phyloP scores from a whole-genome alignment of 2,888 invertebrate genomes.

The Latrodectus elegans region DNA sequence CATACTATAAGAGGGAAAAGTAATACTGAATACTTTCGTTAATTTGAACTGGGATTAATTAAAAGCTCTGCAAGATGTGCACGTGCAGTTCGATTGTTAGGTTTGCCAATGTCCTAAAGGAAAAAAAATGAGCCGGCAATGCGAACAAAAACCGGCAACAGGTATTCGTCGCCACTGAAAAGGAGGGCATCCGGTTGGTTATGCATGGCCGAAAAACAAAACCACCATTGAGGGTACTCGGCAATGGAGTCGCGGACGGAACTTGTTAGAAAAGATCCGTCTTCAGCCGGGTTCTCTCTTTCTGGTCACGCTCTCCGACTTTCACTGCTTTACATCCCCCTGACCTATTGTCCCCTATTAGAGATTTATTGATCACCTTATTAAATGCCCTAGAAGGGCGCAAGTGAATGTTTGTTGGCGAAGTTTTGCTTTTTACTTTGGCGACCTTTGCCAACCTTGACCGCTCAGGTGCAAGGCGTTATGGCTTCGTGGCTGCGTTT shows the following conservation, averaged over 20 bases:
- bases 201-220: constrained; percentile 34
- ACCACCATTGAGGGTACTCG: not conserved
- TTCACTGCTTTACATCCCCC: not conserved
- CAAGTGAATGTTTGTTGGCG: not conserved
- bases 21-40: too few relatives aligned
- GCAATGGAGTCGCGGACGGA: not conserved
- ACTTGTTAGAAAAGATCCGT: constrained; percentile 8
- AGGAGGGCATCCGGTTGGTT: constrained; percentile 36
- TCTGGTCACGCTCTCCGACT: constrained; percentile 3
- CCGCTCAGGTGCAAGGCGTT: not conserved
- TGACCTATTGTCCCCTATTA: constrained; percentile 3
- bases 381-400: not conserved
- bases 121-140: not conserved
- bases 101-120: not conserved
- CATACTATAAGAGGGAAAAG: too few relatives aligned
- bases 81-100: not conserved
- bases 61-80: too few relatives aligned
- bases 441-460: constrained; percentile 3
- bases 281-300: constrained; percentile 11
- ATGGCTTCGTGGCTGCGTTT: not conserved
- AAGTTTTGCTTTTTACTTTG: not conserved
- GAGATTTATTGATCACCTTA: not conserved
- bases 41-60: too few relatives aligned
- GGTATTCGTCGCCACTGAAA: not conserved
- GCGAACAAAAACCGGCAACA: constrained; percentile 9